Conservation (phyloP, 2,113 vertebrate species). For the Seriola dumerili region DNA sequence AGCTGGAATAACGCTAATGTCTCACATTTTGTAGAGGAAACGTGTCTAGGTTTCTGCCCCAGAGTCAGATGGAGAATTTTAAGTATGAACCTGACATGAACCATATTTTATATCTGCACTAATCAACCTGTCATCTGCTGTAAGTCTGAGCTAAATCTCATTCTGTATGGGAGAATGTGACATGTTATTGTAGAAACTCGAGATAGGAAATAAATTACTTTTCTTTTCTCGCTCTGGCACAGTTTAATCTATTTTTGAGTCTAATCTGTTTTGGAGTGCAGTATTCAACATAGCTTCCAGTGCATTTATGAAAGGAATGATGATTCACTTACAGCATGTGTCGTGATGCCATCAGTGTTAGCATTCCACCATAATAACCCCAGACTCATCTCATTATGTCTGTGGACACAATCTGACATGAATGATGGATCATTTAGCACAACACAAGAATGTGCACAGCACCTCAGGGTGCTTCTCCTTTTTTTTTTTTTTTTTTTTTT, state of each 20-base stretch:
- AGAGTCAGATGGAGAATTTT: constrained; percentile 36
- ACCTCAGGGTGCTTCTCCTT: background rate
- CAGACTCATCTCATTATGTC: constrained; percentile 18
- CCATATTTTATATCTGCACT: constrained; percentile 39
- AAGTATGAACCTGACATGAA: constrained; percentile 41
- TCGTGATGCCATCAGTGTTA: constrained; percentile 3
- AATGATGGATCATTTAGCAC: constrained; percentile 26
- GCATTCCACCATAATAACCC: constrained; percentile 41
- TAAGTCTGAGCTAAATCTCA: constrained; percentile 43
- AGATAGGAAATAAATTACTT: background rate
- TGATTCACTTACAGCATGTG: constrained; percentile 44
- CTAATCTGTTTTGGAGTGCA: constrained; percentile 29
- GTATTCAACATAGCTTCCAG: constrained; percentile 39
- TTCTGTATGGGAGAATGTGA: constrained; percentile 16
- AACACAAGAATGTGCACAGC: constrained; percentile 4
- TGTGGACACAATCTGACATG: constrained; percentile 21
- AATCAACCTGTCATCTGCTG: constrained; percentile 55
- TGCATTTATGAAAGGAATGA: constrained; percentile 33
- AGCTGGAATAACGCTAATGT: constrained; percentile 38
- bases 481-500: background rate
- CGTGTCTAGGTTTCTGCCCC: constrained; percentile 10
- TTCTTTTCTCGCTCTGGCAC: background rate
- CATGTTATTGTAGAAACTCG: constrained; percentile 19
- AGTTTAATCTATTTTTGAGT: constrained; percentile 17
- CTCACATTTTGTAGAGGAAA: constrained; percentile 42